phyloP scores from a whole-genome alignment of 2,113 vertebrate species.

The Ictidomys tridecemlineatus region DNA sequence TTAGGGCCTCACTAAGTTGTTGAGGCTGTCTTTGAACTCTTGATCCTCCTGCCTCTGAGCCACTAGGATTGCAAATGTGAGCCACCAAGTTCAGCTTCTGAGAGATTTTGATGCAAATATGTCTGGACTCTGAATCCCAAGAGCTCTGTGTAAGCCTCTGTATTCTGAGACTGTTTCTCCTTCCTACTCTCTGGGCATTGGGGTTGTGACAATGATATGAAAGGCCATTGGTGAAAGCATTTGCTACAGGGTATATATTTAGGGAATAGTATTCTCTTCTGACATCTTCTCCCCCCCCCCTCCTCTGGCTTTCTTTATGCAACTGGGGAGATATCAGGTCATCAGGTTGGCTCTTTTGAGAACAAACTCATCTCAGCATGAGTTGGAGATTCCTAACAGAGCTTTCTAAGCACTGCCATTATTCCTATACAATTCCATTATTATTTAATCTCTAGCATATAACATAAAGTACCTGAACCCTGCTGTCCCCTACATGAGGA shows the following conservation, averaged over 20 bases:
- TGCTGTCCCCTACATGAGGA: background rate
- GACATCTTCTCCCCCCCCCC: fast-evolving
- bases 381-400: background rate
- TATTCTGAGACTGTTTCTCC: background rate
- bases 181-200: background rate
- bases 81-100: background rate
- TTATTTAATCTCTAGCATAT: background rate
- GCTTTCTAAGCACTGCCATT: background rate
- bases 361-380: background rate
- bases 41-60: no score
- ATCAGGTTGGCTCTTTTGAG: background rate
- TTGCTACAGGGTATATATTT: no score
- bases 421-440: background rate
- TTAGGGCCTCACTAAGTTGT: no score
- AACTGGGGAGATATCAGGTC: background rate
- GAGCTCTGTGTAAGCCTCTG: background rate
- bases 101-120: background rate
- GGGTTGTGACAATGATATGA: background rate
- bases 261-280: background rate
- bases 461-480: background rate
- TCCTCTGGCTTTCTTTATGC: background rate
- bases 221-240: background rate
- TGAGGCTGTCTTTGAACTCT: no score
- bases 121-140: background rate
- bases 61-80: no score